phyloP scores from a whole-genome alignment of 2,888 invertebrate species.

The Dilophus febrilis region DNA sequence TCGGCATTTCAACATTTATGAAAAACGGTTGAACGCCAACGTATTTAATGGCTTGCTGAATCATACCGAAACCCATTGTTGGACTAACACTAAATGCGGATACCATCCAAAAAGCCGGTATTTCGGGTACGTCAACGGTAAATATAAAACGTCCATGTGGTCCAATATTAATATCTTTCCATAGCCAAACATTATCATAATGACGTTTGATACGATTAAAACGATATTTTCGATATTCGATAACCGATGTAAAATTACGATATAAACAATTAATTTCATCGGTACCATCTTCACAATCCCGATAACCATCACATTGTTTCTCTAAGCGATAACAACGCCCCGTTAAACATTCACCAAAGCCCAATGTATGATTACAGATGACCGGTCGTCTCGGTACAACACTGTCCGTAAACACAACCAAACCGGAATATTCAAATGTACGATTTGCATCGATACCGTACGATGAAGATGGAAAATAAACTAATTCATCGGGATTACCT shows the following conservation, averaged over 20 bases:
- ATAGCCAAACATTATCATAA: constrained; percentile 90
- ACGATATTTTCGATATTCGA: constrained; percentile 56
- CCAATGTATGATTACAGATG: constrained; percentile 53
- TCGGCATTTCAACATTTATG: constrained; percentile 86
- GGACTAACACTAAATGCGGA: constrained; percentile 84
- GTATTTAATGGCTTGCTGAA: constrained; percentile 65
- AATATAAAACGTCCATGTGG: constrained; percentile 81
- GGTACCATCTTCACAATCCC: constrained; percentile 70
- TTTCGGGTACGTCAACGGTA: constrained; percentile 64
- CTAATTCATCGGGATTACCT: constrained; percentile 68
- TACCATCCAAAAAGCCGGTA: constrained; percentile 84
- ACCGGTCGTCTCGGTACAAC: constrained; percentile 48
- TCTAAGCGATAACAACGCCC: constrained; percentile 60
- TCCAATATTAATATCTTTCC: constrained; percentile 86
- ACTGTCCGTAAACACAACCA: constrained; percentile 84
- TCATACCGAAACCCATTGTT: constrained; percentile 71
- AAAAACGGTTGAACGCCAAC: constrained; percentile 84
- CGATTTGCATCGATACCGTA: constrained; percentile 88
- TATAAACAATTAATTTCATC: constrained; percentile 63
- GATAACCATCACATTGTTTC: constrained; percentile 59
- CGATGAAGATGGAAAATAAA: constrained; percentile 76
- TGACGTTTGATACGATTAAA: constrained; percentile 79
- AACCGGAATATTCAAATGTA: constrained; percentile 78
- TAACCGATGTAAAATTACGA: constrained; percentile 49
- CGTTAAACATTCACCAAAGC: constrained; percentile 63